Conservation (phyloP, 2,888 invertebrate species). For the Leptopterna dolabrata region DNA sequence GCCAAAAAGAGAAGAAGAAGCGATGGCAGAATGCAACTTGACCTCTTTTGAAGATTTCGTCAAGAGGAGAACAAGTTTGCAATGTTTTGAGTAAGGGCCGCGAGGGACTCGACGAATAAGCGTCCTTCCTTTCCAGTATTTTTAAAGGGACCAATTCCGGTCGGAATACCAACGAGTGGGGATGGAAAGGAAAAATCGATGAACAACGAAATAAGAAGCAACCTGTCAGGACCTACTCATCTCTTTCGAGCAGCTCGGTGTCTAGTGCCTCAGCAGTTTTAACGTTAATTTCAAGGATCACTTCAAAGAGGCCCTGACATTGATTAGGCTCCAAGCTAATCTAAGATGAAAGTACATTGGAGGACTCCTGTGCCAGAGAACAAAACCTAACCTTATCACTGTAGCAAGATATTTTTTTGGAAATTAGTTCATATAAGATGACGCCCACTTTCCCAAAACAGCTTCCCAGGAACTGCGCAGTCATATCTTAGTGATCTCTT, state of each 20-base stretch:
- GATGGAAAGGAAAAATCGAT: background rate
- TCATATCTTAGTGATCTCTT: too few species aligned
- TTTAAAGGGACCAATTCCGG: background rate
- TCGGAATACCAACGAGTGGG: background rate
- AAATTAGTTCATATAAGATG: too few species aligned
- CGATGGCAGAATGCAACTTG: slow-evolving; percentile 54
- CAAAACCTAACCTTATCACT: background rate
- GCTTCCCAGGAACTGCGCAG: too few species aligned
- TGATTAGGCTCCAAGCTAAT: slow-evolving; percentile 32
- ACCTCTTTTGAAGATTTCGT: slow-evolving; percentile 53
- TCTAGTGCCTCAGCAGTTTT: slow-evolving; percentile 26
- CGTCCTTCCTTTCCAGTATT: slow-evolving; percentile 28
- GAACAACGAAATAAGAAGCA: background rate
- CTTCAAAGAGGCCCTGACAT: slow-evolving; percentile 16
- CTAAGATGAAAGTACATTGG: slow-evolving; percentile 19
- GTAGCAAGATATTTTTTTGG: too few species aligned
- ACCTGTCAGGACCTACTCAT: background rate
- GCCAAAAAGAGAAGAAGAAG: background rate
- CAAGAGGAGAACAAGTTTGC: slow-evolving; percentile 24
- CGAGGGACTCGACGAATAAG: slow-evolving; percentile 28
- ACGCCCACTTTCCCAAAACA: too few species aligned
- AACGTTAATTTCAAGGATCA: slow-evolving; percentile 31
- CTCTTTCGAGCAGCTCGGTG: background rate
- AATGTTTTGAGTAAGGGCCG: slow-evolving; percentile 33
- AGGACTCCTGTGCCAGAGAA: background rate